Evolutionary conservation across 2,797 vertebrate genomes (phyloP), one percentile per base, ranked within the genome.

Genomic region (Botia almorhae): DNA sequence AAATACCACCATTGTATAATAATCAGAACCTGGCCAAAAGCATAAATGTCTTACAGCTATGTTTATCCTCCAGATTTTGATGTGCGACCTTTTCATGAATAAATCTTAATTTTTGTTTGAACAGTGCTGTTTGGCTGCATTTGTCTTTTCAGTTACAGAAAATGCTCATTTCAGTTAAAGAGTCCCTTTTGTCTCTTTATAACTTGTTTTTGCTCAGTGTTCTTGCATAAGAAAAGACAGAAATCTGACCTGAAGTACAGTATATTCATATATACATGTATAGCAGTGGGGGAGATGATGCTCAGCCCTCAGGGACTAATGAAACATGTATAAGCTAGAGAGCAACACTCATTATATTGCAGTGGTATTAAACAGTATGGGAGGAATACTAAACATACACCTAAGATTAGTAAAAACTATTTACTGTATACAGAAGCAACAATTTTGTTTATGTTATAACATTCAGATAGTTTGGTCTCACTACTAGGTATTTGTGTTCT

Each of bases 21-120:
- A 12, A 68, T 76, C 65, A 56, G 50, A 63, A n/a, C 53, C 4
- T n/a, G 48, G 46, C 29, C 48, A 71, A 63, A 78, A 19, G 7
- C 7, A 14, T 33, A 29, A 26, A 36, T 64, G 55, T 48, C 11
- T 14, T 69, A 48, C 55, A 78, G 65, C 65, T 7, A 69, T 60
- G 14, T 58, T 7, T 21, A 68, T 60, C 60, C 11, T 21, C 26
- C 19, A 58, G 13, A 51, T 70, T 8, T 65, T 64, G 4, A 72
- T 29, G 69, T 55, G 63, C 65, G 48, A 46, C 19, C 5, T 13
- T 56, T 72, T 65, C 65, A 26, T 71, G 55, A 80, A 80, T 80
- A 80, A 79, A 80, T 21, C 8, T 36, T n/a, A 0, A 43, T 43
- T 65, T 64, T 65, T 65, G 11, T 56, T 64, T 72, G 69, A 61